Conservation (phyloP, 2,888 invertebrate genomes). For the Aspidapion aeneum region DNA sequence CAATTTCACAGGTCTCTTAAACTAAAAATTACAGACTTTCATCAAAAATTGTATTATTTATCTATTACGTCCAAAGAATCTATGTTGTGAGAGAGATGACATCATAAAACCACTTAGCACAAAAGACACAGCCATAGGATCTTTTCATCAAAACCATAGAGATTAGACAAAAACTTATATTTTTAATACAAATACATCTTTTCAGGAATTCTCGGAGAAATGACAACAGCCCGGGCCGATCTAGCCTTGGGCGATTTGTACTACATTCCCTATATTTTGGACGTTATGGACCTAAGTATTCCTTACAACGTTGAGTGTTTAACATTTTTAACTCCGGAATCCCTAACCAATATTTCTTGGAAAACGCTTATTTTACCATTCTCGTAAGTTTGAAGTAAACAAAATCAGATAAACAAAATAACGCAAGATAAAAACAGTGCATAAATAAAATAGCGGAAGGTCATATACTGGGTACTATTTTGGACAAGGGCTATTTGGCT, state of each 20-base stretch:
- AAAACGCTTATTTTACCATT: constrained; percentile 78
- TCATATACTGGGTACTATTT: no score
- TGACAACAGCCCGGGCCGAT: constrained; percentile 64
- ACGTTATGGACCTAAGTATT: constrained; percentile 67
- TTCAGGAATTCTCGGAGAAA: constrained; percentile 57
- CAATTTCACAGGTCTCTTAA: background rate
- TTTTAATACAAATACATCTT: no score
- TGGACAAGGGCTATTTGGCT: no score
- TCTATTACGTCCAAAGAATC: no score
- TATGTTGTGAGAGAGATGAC: no score
- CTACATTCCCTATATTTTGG: constrained; percentile 65
- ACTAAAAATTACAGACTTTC: no score
- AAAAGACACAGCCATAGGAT: no score
- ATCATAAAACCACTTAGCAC: no score
- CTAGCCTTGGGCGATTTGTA: constrained; percentile 76
- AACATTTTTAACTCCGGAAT: constrained; percentile 81
- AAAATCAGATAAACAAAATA: no score
- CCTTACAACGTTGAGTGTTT: constrained; percentile 82
- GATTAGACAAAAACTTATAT: no score
- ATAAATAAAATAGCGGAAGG: constrained; percentile 7
- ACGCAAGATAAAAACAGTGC: background rate
- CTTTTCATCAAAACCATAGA: no score
- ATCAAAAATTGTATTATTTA: no score
- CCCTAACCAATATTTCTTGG: constrained; percentile 79
- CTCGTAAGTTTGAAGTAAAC: constrained; percentile 58